Evolutionary conservation across 1,140 invertebrate species (phyloP).

Genomic region (Drosophila melanogaster): Release_6_plus_ISO1_MT NT_033779.5:20267501-20268000

Average conservation of each 20-base stretch:
- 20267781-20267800: conserved; percentile 17
- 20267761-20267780: conserved; percentile 73
- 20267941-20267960: conserved; percentile 3
- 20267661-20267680: conserved; percentile 6
- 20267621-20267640: conserved; percentile 54
- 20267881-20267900: conserved; percentile 9
- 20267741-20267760: conserved; percentile 69
- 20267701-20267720: conserved; percentile 11
- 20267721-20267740: conserved; percentile 8
- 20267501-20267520: conserved; percentile 10
- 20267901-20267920: conserved; percentile 52
- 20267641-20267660: conserved; percentile 37
- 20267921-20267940: conserved; percentile 59
- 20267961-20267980: conserved; percentile 57
- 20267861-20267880: neutral
- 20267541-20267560: conserved; percentile 62
- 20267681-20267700: conserved; percentile 24
- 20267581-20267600: conserved; percentile 59
- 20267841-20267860: neutral
- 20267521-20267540: conserved; percentile 48
- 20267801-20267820: neutral
- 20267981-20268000: conserved; percentile 56
- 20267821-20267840: conserved; percentile 20
- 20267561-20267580: conserved; percentile 55
- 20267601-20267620: conserved; percentile 46